phyloP scores from a whole-genome alignment of 2,113 vertebrate genomes.

The human (Homo sapiens) region DNA sequence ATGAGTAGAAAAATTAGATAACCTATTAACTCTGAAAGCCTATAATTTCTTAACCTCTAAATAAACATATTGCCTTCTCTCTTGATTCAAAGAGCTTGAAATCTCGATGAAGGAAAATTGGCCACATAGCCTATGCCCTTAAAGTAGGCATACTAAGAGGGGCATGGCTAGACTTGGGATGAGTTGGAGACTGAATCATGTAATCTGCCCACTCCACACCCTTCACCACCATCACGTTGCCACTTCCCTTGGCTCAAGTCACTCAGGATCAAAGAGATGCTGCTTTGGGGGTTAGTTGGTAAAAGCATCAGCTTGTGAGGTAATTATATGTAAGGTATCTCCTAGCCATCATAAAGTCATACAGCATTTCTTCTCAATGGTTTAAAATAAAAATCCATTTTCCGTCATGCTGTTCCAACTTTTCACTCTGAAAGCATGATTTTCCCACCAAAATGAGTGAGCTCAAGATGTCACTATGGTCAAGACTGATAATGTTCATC shows the following conservation, averaged over 20 bases:
- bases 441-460: constrained; percentile 9
- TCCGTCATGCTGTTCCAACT: neutral
- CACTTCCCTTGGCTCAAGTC: neutral
- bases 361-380: neutral
- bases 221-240: neutral
- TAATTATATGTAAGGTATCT: neutral
- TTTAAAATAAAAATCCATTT: constrained; percentile 43
- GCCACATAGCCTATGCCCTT: neutral
- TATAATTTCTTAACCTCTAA: neutral
- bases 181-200: neutral
- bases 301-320: neutral
- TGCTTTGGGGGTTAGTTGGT: neutral
- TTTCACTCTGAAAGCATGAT: neutral
- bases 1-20: neutral
- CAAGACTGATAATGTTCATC: neutral
- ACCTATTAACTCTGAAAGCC: neutral
- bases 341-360: constrained; percentile 1
- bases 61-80: neutral
- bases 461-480: neutral
- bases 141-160: neutral
- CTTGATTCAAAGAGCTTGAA: neutral
- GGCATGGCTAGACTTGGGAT: neutral
- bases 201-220: neutral
- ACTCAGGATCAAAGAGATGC: neutral
- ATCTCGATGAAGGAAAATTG: neutral